phyloP scores from a whole-genome alignment of 2,888 invertebrate genomes.

The Drosophila seclusa region DNA sequence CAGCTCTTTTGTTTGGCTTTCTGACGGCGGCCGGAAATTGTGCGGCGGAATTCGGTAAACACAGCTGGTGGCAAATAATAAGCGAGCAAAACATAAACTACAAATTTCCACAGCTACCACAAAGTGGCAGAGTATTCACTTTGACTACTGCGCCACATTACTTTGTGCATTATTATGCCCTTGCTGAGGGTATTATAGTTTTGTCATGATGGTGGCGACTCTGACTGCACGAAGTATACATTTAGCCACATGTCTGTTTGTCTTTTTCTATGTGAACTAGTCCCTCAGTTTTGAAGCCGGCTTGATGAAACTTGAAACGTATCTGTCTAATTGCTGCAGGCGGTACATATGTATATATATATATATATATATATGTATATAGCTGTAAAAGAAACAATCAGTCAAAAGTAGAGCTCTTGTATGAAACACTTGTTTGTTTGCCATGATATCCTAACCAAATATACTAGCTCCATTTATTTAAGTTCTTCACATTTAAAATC shows the following conservation, averaged over 20 bases:
- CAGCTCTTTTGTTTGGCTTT: conserved; percentile 41
- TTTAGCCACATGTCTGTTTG: too few species aligned
- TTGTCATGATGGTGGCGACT: not conserved
- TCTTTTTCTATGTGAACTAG: too few species aligned
- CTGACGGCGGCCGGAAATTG: conserved; percentile 59
- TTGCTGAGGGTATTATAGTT: not conserved
- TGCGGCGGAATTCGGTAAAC: conserved; percentile 50
- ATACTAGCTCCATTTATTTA: not conserved
- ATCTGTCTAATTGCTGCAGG: too few species aligned
- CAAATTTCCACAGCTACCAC: conserved; percentile 16
- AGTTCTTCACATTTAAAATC: not conserved
- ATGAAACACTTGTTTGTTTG: too few species aligned
- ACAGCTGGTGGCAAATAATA: conserved; percentile 25
- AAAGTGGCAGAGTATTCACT: conserved; percentile 3
- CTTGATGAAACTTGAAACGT: not conserved
- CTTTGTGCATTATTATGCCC: not conserved
- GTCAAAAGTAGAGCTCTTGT: not conserved
- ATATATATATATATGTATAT: too few species aligned
- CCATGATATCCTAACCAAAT: not conserved
- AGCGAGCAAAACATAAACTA: conserved; percentile 11
- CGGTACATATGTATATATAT: too few species aligned
- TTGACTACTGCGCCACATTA: conserved; percentile 4
- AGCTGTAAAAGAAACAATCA: not conserved
- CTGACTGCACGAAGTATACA: not conserved
- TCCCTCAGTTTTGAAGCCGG: not conserved